Evolutionary conservation across 2,888 invertebrate genomes (phyloP), one percentile per base, ranked within the genome.

Genomic region (Aplocera efformata): DNA sequence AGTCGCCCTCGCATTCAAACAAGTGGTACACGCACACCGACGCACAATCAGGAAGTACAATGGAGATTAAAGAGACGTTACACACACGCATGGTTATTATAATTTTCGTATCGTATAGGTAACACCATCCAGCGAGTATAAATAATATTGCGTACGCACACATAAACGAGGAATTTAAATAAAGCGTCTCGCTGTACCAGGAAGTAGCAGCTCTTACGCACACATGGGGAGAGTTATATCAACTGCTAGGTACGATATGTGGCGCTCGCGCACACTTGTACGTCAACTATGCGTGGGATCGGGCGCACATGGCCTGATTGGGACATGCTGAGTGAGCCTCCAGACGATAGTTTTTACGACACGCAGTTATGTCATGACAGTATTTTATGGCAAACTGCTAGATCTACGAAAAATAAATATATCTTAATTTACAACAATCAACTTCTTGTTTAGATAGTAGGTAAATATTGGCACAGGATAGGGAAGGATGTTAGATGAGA

Each of bases 1-100:
- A 84, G 84, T 81, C 79, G 80, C 85, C 88, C 86, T 78, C 82
- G 73, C 84, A 84, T 83, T 84, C 84, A 79, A 86, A 86, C 88
- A 88, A 86, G 86, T 88, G 86, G 81, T 79, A 81, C 77, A 85
- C 86, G 42, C 86, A 84, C 85, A 86, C 85, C 27, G 25, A 48
- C 60, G 47, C 57, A 68, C 66, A 67, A 83, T 84, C 83, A 88
- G 88, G 88, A 88, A 88, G 86, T 86, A 86, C 84, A 86, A 86
- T 83, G 73, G 79, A 84, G 84, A 85, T 84, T 83, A 84, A 83
- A 85, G 78, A 75, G 79, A 78, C 79, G 69, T 79, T 72, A 71
- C 82, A 76, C 81, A 81, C 79, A 77, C 75, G 58, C 66, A 58
- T 65, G 67, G 66, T 70, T 77, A 83, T 82, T 74, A 78, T 83